These are phyloP conservation scores for Poeciliopsis turneri DNA, from an alignment of 2,797 vertebrate species.

Conservation along the genomic window DNA sequence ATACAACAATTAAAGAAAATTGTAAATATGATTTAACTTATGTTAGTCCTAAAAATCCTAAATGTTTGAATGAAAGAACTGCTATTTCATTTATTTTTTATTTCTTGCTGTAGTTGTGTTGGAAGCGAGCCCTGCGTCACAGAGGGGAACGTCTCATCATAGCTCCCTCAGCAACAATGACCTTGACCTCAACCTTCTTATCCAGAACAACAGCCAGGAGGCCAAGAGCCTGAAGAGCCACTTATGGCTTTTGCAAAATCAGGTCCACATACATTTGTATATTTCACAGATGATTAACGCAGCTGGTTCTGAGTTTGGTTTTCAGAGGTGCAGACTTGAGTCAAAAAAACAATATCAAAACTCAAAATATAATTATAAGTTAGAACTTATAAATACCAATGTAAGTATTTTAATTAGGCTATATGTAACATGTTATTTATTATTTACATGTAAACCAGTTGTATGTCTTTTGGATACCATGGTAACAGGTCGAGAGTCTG, in stretches of 20 bases:
- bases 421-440: background rate
- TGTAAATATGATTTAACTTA: background rate
- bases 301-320: background rate
- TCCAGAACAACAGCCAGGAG: slow-evolving; percentile 62
- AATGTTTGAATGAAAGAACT: no score
- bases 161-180: background rate
- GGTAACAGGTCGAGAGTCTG: slow-evolving; percentile 48
- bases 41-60: background rate
- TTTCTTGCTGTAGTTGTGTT: slow-evolving; percentile 55
- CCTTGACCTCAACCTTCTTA: slow-evolving; percentile 15
- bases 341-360: background rate
- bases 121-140: background rate
- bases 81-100: background rate
- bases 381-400: background rate
- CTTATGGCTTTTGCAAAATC: slow-evolving; percentile 47
- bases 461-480: background rate
- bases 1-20: background rate
- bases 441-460: background rate
- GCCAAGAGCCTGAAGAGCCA: slow-evolving; percentile 27
- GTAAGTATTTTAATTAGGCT: background rate
- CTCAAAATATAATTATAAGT: background rate
- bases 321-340: background rate
- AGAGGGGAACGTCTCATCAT: background rate
- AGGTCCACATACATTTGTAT: slow-evolving; percentile 40
- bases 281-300: background rate